These are phyloP conservation scores for Tetragonula clypearis DNA, from an alignment of 1,140 invertebrate species.

Conservation along the genomic window DNA sequence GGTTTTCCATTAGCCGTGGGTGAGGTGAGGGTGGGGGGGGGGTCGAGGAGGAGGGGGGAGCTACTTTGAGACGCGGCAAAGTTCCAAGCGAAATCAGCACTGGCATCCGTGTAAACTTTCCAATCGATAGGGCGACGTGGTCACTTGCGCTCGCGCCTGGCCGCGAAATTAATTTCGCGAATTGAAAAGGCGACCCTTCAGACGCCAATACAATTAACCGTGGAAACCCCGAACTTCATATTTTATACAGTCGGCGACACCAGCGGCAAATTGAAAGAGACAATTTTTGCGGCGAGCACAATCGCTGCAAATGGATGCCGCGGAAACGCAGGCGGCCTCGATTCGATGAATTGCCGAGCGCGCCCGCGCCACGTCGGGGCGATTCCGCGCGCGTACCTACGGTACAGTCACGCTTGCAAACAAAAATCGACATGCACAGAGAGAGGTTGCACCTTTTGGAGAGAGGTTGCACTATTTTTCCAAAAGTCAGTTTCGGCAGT, in stretches of 20 bases:
- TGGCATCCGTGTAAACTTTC: slow-evolving; percentile 38
- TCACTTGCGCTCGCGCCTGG: not conserved
- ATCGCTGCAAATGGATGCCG: slow-evolving; percentile 38
- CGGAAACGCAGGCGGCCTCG: slow-evolving; percentile 14
- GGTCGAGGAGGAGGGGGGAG: not conserved
- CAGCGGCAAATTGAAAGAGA: slow-evolving; percentile 46
- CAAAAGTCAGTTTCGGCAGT: not conserved
- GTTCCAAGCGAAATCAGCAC: not conserved
- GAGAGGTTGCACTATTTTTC: not conserved
- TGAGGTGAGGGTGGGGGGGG: too few relatives aligned
- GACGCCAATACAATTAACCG: slow-evolving; percentile 54
- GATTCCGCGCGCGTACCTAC: not conserved
- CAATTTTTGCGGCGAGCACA: slow-evolving; percentile 46
- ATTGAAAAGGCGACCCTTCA: slow-evolving; percentile 53
- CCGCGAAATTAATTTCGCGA: slow-evolving; percentile 49
- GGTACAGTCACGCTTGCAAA: not conserved
- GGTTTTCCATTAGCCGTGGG: slow-evolving; percentile 6
- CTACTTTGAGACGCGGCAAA: slow-evolving; percentile 16
- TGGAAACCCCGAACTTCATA: slow-evolving; percentile 52
- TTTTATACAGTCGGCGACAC: slow-evolving; percentile 32
- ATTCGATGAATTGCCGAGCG: slow-evolving; percentile 28
- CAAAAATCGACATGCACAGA: not conserved
- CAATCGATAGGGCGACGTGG: slow-evolving; percentile 28
- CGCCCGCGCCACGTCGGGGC: not conserved
- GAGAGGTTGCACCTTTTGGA: not conserved